Evolutionary conservation across 2,113 vertebrate genomes (phyloP), one percentile per base, ranked within the genome.

Genomic region (Menidia beryllina): DNA sequence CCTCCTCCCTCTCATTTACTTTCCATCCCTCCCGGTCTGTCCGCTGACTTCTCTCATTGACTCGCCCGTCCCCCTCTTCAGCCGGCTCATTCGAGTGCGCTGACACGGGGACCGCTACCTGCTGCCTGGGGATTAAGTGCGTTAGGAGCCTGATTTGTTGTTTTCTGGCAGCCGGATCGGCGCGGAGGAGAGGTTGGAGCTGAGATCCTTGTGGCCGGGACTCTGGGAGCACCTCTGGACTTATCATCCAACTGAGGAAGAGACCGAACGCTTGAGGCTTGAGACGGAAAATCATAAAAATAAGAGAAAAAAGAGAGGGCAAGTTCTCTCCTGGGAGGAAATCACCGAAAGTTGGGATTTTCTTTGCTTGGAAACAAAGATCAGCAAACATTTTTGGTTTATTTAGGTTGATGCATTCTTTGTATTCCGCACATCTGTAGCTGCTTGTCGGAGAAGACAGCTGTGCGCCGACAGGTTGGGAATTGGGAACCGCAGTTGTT

Each of bases 71-170:
- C 55, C 63, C 34, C 49, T 80, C 82, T 71, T 77, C 78, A 54
- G 64, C 76, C 63, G 76, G 59, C 66, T 76, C 30, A 34, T 34
- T 34, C 10, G 73, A 72, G 70, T 61, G 77, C 75, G 64, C 82
- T 86, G 88, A 91, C 87, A 86, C 81, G 23, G 79, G 83, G 88
- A 90, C 86, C 86, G 77, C 84, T 89, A 91, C 88, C 91, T 90
- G 89, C 88, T 87, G 83, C 86, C 86, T 73, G 69, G 79, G 90
- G 85, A 87, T 88, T 88, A 85, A 80, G 59, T 51, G 39, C 71
- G 69, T 82, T 64, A 69, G 71, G 85, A 90, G 87, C 50, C 67
- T 81, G 60, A 84, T 89, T 83, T 88, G 70, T 82, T 85, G 79
- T 84, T 34, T 86, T 89, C n/a, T 87, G 85, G 79, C 83, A 84